A percentile compares a stretch with the other conserved stretches of the same genome.
These are phyloP conservation scores for Takifugu flavidus DNA, from an alignment of 2,113 vertebrate genomes.

Conservation along the genomic window DNA sequence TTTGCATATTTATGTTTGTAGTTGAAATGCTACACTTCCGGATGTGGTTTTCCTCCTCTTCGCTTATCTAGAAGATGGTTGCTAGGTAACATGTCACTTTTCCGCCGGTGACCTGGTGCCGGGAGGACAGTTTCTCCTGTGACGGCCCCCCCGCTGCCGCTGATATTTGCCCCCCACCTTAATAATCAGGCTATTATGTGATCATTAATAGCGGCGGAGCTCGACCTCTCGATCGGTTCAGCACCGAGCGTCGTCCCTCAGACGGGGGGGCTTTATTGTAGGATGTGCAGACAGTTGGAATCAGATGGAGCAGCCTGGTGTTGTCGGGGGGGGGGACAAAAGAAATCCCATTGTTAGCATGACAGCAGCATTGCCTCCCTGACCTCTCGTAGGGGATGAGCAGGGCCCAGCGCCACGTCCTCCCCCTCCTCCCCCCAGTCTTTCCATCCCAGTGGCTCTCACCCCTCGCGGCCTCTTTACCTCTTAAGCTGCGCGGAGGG, in stretches of 20 bases:
- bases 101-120: too few relatives aligned
- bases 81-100: too few relatives aligned
- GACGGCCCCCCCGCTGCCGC: too few relatives aligned
- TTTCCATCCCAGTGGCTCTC: conserved; percentile 34
- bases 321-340: conserved; percentile 42
- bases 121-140: too few relatives aligned
- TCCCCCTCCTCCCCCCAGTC: conserved; percentile 6
- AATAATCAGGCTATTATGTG: not conserved
- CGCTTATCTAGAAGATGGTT: too few relatives aligned
- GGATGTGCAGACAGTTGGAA: conserved; percentile 8
- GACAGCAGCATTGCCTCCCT: conserved; percentile 73
- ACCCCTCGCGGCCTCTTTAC: conserved; percentile 53
- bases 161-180: too few relatives aligned
- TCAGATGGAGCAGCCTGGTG: conserved; percentile 36
- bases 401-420: conserved; percentile 30
- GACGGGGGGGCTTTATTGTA: conserved; percentile 2
- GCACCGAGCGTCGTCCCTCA: not conserved
- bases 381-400: conserved; percentile 69
- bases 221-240: not conserved
- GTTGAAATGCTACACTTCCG: too few relatives aligned
- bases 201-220: not conserved
- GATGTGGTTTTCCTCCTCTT: too few relatives aligned
- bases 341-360: conserved; percentile 77
- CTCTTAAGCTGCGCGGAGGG: conserved; percentile 63
- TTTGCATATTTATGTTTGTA: too few relatives aligned